Conservation (phyloP, 2,888 invertebrate genomes). For the Cantharis flavilabris region DNA sequence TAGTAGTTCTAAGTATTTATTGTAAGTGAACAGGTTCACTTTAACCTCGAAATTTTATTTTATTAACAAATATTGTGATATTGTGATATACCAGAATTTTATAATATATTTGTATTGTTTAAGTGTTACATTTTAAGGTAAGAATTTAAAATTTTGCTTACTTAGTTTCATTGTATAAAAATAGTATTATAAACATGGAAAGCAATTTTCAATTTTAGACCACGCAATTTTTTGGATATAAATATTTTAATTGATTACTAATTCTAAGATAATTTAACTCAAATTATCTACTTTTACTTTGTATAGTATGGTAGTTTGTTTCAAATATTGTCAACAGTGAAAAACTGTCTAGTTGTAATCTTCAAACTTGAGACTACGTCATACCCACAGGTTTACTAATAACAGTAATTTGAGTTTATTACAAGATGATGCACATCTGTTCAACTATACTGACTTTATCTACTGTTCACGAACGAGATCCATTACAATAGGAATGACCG, state of each 20-base stretch:
- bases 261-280: background rate
- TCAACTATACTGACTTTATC: too few species aligned
- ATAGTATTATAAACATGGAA: background rate
- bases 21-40: background rate
- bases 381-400: too few species aligned
- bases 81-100: background rate
- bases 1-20: background rate
- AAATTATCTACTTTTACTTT: background rate
- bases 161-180: background rate
- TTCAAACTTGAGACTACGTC: too few species aligned
- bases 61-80: background rate
- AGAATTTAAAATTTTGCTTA: background rate
- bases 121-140: background rate
- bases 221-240: background rate
- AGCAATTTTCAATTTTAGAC: background rate
- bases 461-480: too few species aligned
- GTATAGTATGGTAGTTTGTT: background rate
- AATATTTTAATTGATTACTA: background rate
- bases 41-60: background rate
- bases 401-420: too few species aligned
- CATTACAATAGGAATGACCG: too few species aligned
- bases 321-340: too few species aligned
- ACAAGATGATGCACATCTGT: too few species aligned
- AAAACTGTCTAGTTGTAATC: too few species aligned
- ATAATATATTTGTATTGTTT: background rate